phyloP scores from a whole-genome alignment of 2,888 invertebrate species.

The Phragmatobia fuliginosa region DNA sequence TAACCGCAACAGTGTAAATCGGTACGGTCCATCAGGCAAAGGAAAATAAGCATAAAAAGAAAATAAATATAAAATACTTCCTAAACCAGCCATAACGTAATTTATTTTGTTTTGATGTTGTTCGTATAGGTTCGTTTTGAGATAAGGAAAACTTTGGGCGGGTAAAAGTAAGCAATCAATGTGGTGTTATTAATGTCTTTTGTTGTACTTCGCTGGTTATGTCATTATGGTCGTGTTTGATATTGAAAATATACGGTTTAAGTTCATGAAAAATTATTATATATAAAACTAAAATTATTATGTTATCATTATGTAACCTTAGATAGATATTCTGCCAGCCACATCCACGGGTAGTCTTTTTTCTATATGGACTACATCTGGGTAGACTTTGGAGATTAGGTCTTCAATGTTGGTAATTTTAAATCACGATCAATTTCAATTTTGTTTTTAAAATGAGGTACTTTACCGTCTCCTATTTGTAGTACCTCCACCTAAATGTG shows the following conservation, averaged over 20 bases:
- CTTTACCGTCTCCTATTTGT: too few species aligned
- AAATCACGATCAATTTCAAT: too few species aligned
- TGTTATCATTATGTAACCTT: too few species aligned
- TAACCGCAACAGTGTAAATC: constrained; percentile 26
- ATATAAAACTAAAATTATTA: too few species aligned
- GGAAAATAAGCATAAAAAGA: constrained; percentile 43
- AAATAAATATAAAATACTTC: constrained; percentile 48
- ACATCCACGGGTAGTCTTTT: too few species aligned
- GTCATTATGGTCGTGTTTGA: neutral
- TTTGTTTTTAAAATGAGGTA: too few species aligned
- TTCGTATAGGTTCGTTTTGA: constrained; percentile 40
- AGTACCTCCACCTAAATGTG: too few species aligned
- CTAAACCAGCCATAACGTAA: constrained; percentile 43
- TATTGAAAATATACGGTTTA: neutral
- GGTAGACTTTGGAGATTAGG: too few species aligned
- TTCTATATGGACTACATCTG: too few species aligned
- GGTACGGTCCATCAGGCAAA: constrained; percentile 42
- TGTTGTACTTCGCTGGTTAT: constrained; percentile 45
- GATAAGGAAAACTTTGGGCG: constrained; percentile 49
- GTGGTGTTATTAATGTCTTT: constrained; percentile 53
- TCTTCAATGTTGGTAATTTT: too few species aligned
- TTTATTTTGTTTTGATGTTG: constrained; percentile 58
- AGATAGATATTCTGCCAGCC: too few species aligned
- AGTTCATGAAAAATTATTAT: neutral
- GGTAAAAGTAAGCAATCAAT: constrained; percentile 49